Evolutionary conservation across 2,797 vertebrate genomes (phyloP).

Genomic region (Merluccius polli): DNA sequence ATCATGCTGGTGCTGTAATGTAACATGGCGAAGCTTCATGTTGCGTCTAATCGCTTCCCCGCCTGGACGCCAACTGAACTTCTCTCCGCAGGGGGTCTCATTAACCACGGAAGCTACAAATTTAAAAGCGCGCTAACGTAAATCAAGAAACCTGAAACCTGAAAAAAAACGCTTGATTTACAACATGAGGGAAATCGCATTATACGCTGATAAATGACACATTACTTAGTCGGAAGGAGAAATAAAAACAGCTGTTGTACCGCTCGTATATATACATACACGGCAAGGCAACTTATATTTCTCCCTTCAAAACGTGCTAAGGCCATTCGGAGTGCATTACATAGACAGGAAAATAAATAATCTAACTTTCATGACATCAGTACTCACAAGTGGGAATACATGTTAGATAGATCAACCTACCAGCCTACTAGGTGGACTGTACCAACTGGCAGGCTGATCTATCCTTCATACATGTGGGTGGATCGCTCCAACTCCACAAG

Average conservation of each 20-base stretch:
- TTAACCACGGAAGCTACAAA: constrained; percentile 39
- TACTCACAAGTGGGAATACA: no score
- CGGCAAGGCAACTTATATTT: no score
- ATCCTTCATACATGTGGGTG: background rate
- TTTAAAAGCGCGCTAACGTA: constrained; percentile 21
- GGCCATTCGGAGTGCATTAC: no score
- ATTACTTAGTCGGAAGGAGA: background rate
- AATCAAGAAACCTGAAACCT: background rate
- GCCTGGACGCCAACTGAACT: constrained; percentile 56
- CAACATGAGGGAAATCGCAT: background rate
- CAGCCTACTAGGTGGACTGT: background rate
- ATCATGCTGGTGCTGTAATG: constrained; percentile 50
- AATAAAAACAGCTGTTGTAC: background rate
- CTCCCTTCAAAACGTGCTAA: background rate
- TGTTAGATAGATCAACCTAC: no score
- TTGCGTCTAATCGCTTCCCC: constrained; percentile 53
- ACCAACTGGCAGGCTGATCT: background rate
- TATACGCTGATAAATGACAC: background rate
- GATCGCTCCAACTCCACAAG: no score
- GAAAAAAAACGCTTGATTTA: no score
- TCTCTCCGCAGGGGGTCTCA: constrained; percentile 38
- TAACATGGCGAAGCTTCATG: constrained; percentile 51
- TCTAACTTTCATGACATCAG: no score
- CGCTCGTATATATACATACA: no score
- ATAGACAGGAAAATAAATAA: no score